Percentiles rank a stretch among this genome's conserved stretches.
Conservation (phyloP, 2,797 vertebrate genomes). For the Pangasius macronema region DNA sequence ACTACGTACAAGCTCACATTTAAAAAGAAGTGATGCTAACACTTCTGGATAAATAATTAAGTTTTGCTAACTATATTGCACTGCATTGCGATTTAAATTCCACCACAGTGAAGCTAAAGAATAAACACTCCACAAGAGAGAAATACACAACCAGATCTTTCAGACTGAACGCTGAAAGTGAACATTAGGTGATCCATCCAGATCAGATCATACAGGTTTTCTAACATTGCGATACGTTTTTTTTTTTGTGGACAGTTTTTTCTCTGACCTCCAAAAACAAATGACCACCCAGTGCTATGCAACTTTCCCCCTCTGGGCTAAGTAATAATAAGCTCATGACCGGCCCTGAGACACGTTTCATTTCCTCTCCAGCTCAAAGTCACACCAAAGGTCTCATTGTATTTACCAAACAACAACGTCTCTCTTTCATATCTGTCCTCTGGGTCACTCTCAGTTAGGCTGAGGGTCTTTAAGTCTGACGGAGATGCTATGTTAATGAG, state of each 20-base stretch:
- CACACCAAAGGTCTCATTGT: constrained; percentile 42
- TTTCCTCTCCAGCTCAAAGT: constrained; percentile 21
- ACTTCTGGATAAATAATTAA: not conserved
- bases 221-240: not conserved
- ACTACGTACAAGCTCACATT: not conserved
- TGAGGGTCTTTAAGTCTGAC: constrained; percentile 23
- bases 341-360: constrained; percentile 27
- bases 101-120: not conserved
- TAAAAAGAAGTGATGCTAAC: not conserved
- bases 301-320: constrained; percentile 9
- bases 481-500: constrained; percentile 33
- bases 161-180: too few relatives aligned
- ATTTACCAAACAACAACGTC: constrained; percentile 48
- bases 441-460: constrained; percentile 3
- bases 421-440: constrained; percentile 38
- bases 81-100: not conserved
- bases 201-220: not conserved
- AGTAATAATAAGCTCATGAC: constrained; percentile 15
- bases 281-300: constrained; percentile 10
- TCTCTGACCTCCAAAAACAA: not conserved
- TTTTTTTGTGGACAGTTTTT: not conserved
- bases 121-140: not conserved
- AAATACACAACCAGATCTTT: not conserved
- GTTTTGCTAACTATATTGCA: not conserved
- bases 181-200: not conserved